Evolutionary conservation across 2,888 invertebrate genomes (phyloP).

Genomic region (Mycogona germanica): DNA sequence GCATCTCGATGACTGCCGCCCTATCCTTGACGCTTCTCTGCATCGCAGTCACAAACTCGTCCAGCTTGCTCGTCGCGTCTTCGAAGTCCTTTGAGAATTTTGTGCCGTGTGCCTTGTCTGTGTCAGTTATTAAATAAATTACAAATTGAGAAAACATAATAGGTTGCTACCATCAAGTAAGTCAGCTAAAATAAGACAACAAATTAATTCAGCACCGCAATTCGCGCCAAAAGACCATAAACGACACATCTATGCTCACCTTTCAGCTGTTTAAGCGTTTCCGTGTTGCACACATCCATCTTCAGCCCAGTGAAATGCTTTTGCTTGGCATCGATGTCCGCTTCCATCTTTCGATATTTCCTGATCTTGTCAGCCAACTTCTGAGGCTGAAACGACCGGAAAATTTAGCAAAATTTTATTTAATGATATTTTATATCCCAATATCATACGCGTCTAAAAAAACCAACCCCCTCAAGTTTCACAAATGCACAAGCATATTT

Average conservation of each 20-base stretch:
- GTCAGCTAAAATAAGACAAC: too few species aligned
- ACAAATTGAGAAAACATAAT: too few species aligned
- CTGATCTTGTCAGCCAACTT: constrained; percentile 60
- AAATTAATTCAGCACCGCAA: too few species aligned
- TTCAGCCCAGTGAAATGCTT: constrained; percentile 58
- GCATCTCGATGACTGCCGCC: constrained; percentile 56
- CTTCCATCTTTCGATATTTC: constrained; percentile 56
- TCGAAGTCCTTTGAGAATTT: constrained; percentile 80
- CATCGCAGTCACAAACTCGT: constrained; percentile 64
- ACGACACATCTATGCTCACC: constrained; percentile 46
- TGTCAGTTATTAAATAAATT: neutral
- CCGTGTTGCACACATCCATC: constrained; percentile 60
- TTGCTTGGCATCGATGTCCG: constrained; percentile 57
- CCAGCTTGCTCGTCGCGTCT: constrained; percentile 62
- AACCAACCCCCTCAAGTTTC: constrained; percentile 18
- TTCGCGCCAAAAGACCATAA: too few species aligned
- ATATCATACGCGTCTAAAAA: neutral
- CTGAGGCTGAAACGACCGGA: constrained; percentile 42
- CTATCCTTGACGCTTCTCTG: constrained; percentile 72
- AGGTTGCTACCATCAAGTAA: neutral
- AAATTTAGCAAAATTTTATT: neutral
- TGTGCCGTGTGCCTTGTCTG: constrained; percentile 64
- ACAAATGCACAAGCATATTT: too few species aligned
- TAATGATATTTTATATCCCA: neutral
- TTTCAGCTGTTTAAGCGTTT: constrained; percentile 49